Evolutionary conservation across 1,140 invertebrate species (phyloP).

Genomic region (Thaumatotibia leucotreta): DNA sequence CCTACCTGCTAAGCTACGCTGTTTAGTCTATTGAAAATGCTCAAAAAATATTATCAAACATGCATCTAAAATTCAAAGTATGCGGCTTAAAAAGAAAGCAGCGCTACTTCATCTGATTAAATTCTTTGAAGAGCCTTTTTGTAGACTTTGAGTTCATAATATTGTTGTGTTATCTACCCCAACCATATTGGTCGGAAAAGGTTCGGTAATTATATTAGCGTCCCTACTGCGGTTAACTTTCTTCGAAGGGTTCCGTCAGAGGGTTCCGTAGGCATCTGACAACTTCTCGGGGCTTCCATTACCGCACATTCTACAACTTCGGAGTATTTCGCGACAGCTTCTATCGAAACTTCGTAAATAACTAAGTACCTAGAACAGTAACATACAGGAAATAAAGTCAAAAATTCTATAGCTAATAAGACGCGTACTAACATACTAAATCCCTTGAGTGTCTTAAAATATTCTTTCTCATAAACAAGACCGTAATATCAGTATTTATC

Average conservation of each 20-base stretch:
- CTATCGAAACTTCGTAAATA: conserved; percentile 11
- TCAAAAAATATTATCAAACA: background rate
- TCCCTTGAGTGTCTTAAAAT: too few relatives aligned
- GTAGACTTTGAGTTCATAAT: conserved; percentile 6
- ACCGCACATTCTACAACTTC: conserved; percentile 12
- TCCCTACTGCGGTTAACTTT: conserved; percentile 5
- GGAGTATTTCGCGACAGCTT: conserved; percentile 7
- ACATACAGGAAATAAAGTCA: background rate
- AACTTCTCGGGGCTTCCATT: conserved; percentile 6
- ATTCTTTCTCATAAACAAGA: background rate
- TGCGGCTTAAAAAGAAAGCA: background rate
- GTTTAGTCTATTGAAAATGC: background rate
- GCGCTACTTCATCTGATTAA: background rate
- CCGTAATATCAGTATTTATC: background rate
- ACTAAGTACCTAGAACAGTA: background rate
- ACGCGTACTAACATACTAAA: background rate
- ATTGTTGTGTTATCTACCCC: conserved; percentile 2
- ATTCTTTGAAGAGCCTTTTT: conserved; percentile 6
- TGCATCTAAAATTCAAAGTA: background rate
- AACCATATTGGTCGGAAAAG: conserved; percentile 10
- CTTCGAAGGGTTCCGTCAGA: background rate
- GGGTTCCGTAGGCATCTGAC: conserved; percentile 10
- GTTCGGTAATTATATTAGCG: conserved; percentile 12
- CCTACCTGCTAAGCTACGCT: too few relatives aligned
- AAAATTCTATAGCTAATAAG: background rate